phyloP scores from a whole-genome alignment of 2,113 vertebrate genomes.

The Phrynosoma blainvillii region DNA sequence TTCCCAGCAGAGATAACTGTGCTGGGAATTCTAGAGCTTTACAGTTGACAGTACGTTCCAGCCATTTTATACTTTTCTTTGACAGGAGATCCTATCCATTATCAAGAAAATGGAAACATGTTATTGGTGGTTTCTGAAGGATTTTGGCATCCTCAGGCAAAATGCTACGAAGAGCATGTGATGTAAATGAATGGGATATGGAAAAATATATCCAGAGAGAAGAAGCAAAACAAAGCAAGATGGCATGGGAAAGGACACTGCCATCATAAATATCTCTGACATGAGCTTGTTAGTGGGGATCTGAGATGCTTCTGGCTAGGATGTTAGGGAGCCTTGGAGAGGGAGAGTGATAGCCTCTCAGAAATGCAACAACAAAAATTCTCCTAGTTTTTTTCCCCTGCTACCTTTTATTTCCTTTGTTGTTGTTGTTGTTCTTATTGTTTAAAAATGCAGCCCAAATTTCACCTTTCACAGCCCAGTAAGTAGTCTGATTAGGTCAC shows the following conservation, averaged over 20 bases:
- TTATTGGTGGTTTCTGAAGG: conserved; percentile 46
- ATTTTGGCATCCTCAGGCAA: conserved; percentile 63
- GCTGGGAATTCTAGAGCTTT: conserved; percentile 40
- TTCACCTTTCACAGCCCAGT: conserved; percentile 76
- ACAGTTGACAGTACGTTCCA: conserved; percentile 40
- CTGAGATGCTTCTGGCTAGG: conserved; percentile 63
- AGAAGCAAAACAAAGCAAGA: conserved; percentile 47
- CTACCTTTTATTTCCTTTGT: conserved; percentile 61
- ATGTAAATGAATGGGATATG: conserved; percentile 56
- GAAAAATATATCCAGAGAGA: conserved; percentile 22
- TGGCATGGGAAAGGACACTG: conserved; percentile 39
- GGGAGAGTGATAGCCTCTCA: conserved; percentile 64
- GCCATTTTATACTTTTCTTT: conserved; percentile 45
- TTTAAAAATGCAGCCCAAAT: conserved; percentile 67
- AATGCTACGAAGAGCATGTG: conserved; percentile 48
- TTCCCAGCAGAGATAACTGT: conserved; percentile 48
- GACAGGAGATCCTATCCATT: conserved; percentile 54
- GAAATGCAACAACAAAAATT: conserved; percentile 72
- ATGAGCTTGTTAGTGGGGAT: conserved; percentile 55
- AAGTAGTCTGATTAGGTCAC: conserved; percentile 78
- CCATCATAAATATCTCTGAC: conserved; percentile 40
- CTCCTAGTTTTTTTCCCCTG: conserved; percentile 69
- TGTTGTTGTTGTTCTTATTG: not conserved
- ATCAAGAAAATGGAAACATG: conserved; percentile 51
- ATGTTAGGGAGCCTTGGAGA: conserved; percentile 63